These are phyloP conservation scores for Coenonympha arcania DNA, from an alignment of 2,888 invertebrate species.

Conservation along the genomic window DNA sequence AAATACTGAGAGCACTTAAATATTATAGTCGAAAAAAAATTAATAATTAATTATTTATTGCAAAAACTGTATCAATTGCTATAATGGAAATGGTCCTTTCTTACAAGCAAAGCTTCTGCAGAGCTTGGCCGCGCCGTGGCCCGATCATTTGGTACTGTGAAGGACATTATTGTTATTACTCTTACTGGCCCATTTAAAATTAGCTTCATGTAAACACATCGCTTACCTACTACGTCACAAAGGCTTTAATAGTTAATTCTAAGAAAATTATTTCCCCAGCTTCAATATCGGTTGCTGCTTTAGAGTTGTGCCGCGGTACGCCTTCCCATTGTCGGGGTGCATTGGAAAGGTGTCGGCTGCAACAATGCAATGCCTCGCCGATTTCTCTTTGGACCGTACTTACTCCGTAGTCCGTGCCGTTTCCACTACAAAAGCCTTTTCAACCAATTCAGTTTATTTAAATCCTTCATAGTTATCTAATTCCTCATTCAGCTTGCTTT, in stretches of 20 bases:
- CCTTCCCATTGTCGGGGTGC: conserved; percentile 13
- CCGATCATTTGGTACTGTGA: no score
- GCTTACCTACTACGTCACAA: neutral
- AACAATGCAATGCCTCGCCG: conserved; percentile 23
- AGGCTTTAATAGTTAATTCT: neutral
- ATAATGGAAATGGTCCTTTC: no score
- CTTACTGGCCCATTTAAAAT: neutral
- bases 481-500: neutral
- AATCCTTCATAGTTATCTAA: conserved; percentile 16
- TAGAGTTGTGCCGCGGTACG: conserved; percentile 7
- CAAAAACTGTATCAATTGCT: no score
- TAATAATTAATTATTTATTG: no score
- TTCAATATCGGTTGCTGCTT: conserved; percentile 14
- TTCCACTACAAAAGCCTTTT: conserved; percentile 23
- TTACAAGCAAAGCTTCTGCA: no score
- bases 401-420: conserved; percentile 12
- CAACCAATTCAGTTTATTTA: conserved; percentile 23
- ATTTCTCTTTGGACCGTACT: conserved; percentile 19
- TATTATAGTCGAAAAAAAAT: no score
- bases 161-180: no score
- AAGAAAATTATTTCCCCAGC: neutral
- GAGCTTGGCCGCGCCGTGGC: no score
- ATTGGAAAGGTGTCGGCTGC: conserved; percentile 18
- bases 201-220: neutral
- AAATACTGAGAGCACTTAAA: no score